Conservation (phyloP, 92 coral and sea anemone species). For the Phymanthus crucifer region DNA sequence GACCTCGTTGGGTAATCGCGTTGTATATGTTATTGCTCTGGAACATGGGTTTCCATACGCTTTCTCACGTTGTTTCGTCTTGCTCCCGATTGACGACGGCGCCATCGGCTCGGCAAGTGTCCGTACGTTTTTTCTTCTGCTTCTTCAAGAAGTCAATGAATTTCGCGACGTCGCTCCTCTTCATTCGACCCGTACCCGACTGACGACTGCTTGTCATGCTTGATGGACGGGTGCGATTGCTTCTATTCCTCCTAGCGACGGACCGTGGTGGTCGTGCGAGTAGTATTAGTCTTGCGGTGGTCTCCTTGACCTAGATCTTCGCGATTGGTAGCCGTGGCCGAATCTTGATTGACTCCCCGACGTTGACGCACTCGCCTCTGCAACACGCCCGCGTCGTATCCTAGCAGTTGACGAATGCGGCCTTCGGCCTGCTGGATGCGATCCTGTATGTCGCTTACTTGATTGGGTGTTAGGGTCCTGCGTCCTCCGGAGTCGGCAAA, state of each 20-base stretch:
- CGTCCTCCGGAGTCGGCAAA: neutral
- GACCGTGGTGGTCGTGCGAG: slow-evolving; percentile 13
- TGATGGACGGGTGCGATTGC: neutral
- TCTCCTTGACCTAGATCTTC: neutral
- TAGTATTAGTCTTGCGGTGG: slow-evolving; percentile 7
- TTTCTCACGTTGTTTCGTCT: too few species aligned
- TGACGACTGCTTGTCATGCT: neutral
- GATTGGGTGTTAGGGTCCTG: neutral
- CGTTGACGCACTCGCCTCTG: neutral
- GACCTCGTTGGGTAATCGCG: too few species aligned
- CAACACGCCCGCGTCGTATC: neutral
- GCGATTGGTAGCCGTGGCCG: neutral
- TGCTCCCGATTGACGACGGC: too few species aligned
- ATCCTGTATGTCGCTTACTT: neutral
- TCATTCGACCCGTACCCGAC: neutral
- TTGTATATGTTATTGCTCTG: too few species aligned
- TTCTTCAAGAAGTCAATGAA: too few species aligned
- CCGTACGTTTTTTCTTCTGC: too few species aligned
- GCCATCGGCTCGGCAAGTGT: too few species aligned
- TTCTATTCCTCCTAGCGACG: neutral
- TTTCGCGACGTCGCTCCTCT: too few species aligned
- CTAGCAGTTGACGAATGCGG: neutral
- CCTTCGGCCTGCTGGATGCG: neutral
- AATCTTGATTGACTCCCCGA: neutral
- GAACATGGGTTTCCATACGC: too few species aligned